Evolutionary conservation across 2,113 vertebrate species (phyloP).

Genomic region (Brachypteracias leptosomus): DNA sequence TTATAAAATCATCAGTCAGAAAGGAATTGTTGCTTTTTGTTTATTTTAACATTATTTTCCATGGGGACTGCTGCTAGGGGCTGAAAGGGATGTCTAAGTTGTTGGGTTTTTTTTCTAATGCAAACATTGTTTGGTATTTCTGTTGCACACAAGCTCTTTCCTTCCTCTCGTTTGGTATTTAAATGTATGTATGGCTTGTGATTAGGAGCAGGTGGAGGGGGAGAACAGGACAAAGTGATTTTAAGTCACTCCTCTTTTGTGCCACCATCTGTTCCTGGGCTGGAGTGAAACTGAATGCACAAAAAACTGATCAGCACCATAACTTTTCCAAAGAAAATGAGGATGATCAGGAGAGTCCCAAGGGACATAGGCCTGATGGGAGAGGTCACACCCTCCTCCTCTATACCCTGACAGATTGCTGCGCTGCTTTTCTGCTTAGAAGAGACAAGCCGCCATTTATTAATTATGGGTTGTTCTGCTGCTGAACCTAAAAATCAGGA

Average conservation of each 20-base stretch:
- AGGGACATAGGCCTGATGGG: constrained; percentile 40
- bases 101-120: constrained; percentile 21
- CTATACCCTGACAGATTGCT: constrained; percentile 61
- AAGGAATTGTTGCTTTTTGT: constrained; percentile 63
- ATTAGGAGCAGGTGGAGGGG: constrained; percentile 65
- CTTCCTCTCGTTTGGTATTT: constrained; percentile 66
- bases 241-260: constrained; percentile 67
- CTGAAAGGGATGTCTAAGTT: constrained; percentile 53
- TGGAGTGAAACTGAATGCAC: constrained; percentile 65
- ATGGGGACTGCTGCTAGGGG: constrained; percentile 49
- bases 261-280: constrained; percentile 67
- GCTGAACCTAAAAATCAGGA: constrained; percentile 37
- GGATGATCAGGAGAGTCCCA: constrained; percentile 58
- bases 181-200: constrained; percentile 66
- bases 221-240: constrained; percentile 62
- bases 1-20: constrained; percentile 67
- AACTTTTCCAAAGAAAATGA: constrained; percentile 67
- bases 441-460: constrained; percentile 58
- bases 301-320: constrained; percentile 51
- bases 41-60: constrained; percentile 65
- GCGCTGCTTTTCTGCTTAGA: constrained; percentile 37
- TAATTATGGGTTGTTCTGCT: constrained; percentile 60
- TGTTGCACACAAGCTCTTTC: constrained; percentile 56
- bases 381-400: constrained; percentile 62
- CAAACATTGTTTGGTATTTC: constrained; percentile 66